Evolutionary conservation across 1,140 invertebrate species (phyloP).

Genomic region (Drosophila biarmipes): DNA sequence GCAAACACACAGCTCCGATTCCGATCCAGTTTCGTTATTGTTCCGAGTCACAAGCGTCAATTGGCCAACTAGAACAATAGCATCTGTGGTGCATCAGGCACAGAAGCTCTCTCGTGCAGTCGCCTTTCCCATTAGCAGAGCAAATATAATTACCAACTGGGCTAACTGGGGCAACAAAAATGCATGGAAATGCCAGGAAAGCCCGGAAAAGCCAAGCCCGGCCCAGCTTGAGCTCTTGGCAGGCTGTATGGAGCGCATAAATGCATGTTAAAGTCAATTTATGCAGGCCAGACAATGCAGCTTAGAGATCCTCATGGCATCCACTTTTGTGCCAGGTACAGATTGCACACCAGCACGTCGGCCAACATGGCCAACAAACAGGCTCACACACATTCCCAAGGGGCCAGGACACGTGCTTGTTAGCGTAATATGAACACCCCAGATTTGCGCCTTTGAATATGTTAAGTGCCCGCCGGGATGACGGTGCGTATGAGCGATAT

Average conservation of each 20-base stretch:
- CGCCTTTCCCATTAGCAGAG: constrained; percentile 54
- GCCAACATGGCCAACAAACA: constrained; percentile 6
- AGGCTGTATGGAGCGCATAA: constrained; percentile 29
- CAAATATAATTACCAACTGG: constrained; percentile 71
- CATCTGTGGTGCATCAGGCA: constrained; percentile 20
- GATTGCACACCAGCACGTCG: constrained; percentile 32
- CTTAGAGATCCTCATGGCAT: constrained; percentile 53
- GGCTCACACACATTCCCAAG: constrained; percentile 6
- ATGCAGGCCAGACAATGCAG: constrained; percentile 56
- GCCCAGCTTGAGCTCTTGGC: constrained; percentile 1
- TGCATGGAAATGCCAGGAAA: constrained; percentile 24
- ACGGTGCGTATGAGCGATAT: constrained; percentile 66
- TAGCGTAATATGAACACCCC: constrained; percentile 45
- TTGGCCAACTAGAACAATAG: constrained; percentile 67
- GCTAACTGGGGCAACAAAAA: constrained; percentile 64
- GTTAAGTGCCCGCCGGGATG: constrained; percentile 56
- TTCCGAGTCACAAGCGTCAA: constrained; percentile 37
- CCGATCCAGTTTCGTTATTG: constrained; percentile 48
- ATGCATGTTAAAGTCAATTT: constrained; percentile 58
- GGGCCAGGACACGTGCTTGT: constrained; percentile 44
- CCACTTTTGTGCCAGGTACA: constrained; percentile 55
- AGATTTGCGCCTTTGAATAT: constrained; percentile 47
- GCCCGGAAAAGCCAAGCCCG: not conserved
- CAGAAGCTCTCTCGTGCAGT: constrained; percentile 8
- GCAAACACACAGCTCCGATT: constrained; percentile 38